A percentile compares a stretch with the other conserved stretches of the same genome.
These are phyloP conservation scores for Listronotus oregonensis DNA, from an alignment of 1,140 invertebrate species.

Conservation along the genomic window DNA sequence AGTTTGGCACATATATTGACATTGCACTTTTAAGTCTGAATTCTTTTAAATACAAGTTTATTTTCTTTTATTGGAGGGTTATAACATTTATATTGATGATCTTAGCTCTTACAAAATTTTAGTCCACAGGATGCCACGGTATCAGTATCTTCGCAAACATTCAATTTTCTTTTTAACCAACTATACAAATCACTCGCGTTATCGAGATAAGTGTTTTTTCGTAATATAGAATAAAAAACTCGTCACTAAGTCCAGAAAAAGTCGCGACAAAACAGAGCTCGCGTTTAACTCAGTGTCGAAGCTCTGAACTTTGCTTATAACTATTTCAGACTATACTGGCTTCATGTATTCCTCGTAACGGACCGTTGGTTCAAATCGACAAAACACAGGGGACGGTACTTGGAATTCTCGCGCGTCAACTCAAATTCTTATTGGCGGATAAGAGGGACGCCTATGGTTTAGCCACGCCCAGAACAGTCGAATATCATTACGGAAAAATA, in stretches of 20 bases:
- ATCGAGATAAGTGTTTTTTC: background rate
- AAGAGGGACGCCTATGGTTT: conserved; percentile 27
- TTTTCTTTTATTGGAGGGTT: too few species aligned
- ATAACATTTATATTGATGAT: too few species aligned
- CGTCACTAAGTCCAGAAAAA: background rate
- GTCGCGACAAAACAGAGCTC: background rate
- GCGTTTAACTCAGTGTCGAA: background rate
- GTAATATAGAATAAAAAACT: background rate
- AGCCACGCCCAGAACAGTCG: conserved; percentile 38
- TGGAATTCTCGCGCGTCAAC: background rate
- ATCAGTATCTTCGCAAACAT: conserved; percentile 18
- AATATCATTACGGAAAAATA: conserved; percentile 53
- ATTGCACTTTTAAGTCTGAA: conserved; percentile 23
- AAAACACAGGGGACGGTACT: conserved; percentile 3
- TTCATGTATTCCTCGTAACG: conserved; percentile 14
- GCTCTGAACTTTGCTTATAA: conserved; percentile 21
- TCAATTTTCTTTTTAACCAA: background rate
- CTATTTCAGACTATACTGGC: conserved; percentile 22
- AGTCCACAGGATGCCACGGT: background rate
- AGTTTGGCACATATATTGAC: conserved; percentile 12
- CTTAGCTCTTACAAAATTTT: conserved; percentile 2
- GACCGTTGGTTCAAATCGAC: conserved; percentile 10
- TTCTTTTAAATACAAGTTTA: conserved; percentile 6
- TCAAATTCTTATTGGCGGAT: conserved; percentile 25
- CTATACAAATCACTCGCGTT: conserved; percentile 26